These are phyloP conservation scores for Hippasteria phrygiana DNA, from an alignment of 53 echinoderm and acorn worm species.

Conservation along the genomic window DNA sequence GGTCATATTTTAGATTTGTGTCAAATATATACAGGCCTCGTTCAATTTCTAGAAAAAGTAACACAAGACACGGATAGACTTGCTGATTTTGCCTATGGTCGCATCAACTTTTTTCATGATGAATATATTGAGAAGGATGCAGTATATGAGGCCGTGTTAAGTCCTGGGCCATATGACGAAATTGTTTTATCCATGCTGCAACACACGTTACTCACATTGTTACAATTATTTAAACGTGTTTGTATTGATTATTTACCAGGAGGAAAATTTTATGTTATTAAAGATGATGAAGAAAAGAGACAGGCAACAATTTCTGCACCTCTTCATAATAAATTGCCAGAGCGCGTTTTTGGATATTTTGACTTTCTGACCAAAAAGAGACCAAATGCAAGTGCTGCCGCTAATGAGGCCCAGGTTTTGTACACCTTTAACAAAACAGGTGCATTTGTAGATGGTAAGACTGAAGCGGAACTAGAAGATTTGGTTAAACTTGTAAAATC, in stretches of 20 bases:
- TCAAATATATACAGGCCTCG: constrained; percentile 57
- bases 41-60: constrained; percentile 52
- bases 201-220: constrained; percentile 20
- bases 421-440: constrained; percentile 59
- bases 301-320: constrained; percentile 47
- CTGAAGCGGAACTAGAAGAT: constrained; percentile 23
- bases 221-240: constrained; percentile 66
- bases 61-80: constrained; percentile 43
- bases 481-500: constrained; percentile 37
- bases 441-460: constrained; percentile 53
- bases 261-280: constrained; percentile 43
- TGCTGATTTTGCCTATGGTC: constrained; percentile 67
- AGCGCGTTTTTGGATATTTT: constrained; percentile 64
- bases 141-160: constrained; percentile 47
- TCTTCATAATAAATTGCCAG: constrained; percentile 57
- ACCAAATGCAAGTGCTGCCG: constrained; percentile 55
- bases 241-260: constrained; percentile 55
- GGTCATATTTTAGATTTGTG: constrained; percentile 71
- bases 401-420: constrained; percentile 65
- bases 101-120: constrained; percentile 43
- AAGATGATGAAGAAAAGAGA: constrained; percentile 38
- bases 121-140: constrained; percentile 58
- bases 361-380: constrained; percentile 50
- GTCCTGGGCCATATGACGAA: constrained; percentile 64
- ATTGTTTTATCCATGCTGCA: constrained; percentile 58